Conservation (phyloP, 2,888 invertebrate genomes). For the Apoderus coryli region DNA sequence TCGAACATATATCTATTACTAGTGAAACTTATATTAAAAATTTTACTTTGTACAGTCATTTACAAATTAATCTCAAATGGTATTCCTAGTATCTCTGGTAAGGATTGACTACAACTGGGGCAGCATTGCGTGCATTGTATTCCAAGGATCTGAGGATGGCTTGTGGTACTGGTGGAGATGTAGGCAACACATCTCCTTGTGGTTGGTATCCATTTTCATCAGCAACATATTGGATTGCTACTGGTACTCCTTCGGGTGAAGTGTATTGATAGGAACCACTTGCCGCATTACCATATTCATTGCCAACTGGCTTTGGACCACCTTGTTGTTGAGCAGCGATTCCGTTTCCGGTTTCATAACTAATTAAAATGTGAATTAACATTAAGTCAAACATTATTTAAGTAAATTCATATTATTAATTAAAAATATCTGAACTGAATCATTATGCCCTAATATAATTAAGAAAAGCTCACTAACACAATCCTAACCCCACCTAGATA, state of each 20-base stretch:
- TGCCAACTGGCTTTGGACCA: conserved; percentile 26
- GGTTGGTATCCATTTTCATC: conserved; percentile 26
- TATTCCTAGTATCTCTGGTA: no score
- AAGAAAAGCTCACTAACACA: no score
- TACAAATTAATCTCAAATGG: no score
- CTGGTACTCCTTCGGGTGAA: conserved; percentile 22
- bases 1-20: no score
- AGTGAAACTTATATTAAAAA: no score
- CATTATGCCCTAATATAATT: no score
- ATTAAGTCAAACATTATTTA: no score
- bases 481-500: no score
- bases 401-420: no score
- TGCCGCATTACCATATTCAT: conserved; percentile 29
- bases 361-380: conserved; percentile 26
- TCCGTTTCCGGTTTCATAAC: conserved; percentile 45
- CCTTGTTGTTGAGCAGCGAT: conserved; percentile 43
- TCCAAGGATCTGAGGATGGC: conserved; percentile 40
- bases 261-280: conserved; percentile 33
- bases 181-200: conserved; percentile 19
- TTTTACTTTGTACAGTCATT: no score
- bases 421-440: no score
- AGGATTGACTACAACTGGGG: no score
- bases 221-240: conserved; percentile 21
- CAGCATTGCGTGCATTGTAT: conserved; percentile 40
- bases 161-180: conserved; percentile 26